Evolutionary conservation across 2,113 vertebrate species (phyloP), one percentile per base, ranked within the genome.

Genomic region (Amphiprion ocellaris): DNA sequence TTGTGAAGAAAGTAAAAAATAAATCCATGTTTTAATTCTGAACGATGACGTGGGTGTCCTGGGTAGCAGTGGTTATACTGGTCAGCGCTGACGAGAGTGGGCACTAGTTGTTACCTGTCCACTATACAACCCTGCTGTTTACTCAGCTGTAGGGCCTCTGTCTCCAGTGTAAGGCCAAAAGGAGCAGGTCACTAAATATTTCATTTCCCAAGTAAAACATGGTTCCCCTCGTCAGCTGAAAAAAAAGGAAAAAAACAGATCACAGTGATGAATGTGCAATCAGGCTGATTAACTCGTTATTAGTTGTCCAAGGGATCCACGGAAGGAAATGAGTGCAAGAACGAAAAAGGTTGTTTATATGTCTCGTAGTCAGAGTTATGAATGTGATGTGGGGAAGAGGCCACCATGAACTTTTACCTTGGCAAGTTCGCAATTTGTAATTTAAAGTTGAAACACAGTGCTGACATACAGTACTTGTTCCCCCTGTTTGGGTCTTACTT

Each of bases 201-300:
- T 95, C 93, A 95, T 95, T 95, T 95, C 94, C 94, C 94, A 95
- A 95, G 93, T 92, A 94, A 95, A 95, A 95, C 94, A 95, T 50
- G 81, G 89, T 91, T 89, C 84, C 83, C 89, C 82, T 88, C 74
- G 71, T 91, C 82, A 67, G 81, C 79, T 79, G 76, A 78, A 86
- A 78, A 85, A 76, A 81, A 77, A 81, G 9, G 33, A 37, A 37
- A 37, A 8, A 37, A 88, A 90, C 85, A 68, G 88, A 91, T 93
- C 90, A 84, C 76, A 84, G 93, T 95, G 93, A 95, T 94, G 92
- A 92, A 95, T 95, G 94, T 92, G 94, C 94, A 95, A 95, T 95
- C 94, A 95, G 90, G 90, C 93, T 94, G 94, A 94, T 94, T 91
- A 94, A 95, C 80, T 93, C 91, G 64, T 94, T 94, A 95, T 94